These are phyloP conservation scores for Homarus americanus DNA, from an alignment of 1,140 invertebrate species.

Conservation along the genomic window DNA sequence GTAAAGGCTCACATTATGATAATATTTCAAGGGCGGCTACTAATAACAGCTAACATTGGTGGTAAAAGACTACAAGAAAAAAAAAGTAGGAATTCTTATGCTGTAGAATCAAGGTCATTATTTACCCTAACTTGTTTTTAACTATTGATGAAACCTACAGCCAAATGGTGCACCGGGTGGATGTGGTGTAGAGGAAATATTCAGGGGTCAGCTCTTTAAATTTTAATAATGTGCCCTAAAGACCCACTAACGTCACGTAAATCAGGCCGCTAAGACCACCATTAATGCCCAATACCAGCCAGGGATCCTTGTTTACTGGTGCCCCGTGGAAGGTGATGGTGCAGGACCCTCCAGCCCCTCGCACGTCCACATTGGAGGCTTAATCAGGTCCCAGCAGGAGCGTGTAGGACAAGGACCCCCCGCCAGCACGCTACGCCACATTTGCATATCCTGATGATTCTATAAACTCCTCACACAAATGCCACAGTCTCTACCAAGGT, in stretches of 20 bases:
- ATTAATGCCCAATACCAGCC: neutral
- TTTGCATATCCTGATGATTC: conserved; percentile 62
- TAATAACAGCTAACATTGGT: too few species aligned
- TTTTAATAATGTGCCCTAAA: neutral
- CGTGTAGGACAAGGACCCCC: conserved; percentile 56
- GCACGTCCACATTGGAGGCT: neutral
- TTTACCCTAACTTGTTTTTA: neutral
- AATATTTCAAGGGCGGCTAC: too few species aligned
- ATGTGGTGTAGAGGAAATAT: neutral
- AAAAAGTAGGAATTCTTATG: too few species aligned
- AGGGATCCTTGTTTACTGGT: neutral
- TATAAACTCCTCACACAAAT: conserved; percentile 14
- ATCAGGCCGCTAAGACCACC: neutral
- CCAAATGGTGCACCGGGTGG: neutral
- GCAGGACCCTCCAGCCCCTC: too few species aligned
- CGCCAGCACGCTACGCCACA: neutral
- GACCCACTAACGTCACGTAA: neutral
- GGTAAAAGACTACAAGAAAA: too few species aligned
- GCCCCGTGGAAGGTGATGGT: neutral
- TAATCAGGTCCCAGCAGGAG: conserved; percentile 25
- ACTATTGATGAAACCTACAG: neutral
- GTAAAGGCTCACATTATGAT: too few species aligned
- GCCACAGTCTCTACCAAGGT: neutral
- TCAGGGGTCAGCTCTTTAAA: neutral
- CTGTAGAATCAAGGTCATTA: neutral